These are phyloP conservation scores for Drosophila maculinotata DNA, from an alignment of 2,888 invertebrate genomes.

Conservation along the genomic window DNA sequence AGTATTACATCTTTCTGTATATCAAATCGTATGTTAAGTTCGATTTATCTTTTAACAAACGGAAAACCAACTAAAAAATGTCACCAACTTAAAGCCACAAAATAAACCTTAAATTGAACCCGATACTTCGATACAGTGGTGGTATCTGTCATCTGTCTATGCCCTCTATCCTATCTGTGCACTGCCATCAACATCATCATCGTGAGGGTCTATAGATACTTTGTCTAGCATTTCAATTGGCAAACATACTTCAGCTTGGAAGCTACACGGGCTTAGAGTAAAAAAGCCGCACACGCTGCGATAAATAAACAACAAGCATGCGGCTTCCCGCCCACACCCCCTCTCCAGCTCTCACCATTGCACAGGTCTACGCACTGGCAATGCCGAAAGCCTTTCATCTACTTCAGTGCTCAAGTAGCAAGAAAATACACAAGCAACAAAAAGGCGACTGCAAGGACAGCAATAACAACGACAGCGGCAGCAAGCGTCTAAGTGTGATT, in stretches of 20 bases:
- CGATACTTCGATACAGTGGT: constrained; percentile 11
- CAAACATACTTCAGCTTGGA: constrained; percentile 72
- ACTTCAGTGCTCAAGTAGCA: constrained; percentile 73
- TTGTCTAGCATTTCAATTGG: constrained; percentile 81
- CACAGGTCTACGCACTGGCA: constrained; percentile 43
- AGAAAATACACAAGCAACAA: constrained; percentile 64
- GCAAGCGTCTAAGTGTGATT: constrained; percentile 71
- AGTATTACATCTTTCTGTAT: too few relatives aligned
- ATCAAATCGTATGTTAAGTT: too few relatives aligned
- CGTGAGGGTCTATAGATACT: constrained; percentile 63
- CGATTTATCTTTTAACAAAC: too few relatives aligned
- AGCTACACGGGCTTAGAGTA: constrained; percentile 59
- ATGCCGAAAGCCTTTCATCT: constrained; percentile 73
- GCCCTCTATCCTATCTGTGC: constrained; percentile 36
- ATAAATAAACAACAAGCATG: constrained; percentile 70
- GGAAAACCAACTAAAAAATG: constrained; percentile 5
- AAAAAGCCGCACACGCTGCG: constrained; percentile 68
- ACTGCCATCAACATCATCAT: constrained; percentile 48
- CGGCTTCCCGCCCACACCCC: constrained; percentile 7
- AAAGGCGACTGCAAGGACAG: constrained; percentile 29
- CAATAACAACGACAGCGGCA: constrained; percentile 37
- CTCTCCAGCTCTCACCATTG: neutral
- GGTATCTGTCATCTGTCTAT: constrained; percentile 22
- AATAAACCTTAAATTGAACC: constrained; percentile 27
- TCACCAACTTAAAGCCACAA: constrained; percentile 40